phyloP scores from a whole-genome alignment of 2,888 invertebrate species.

The Enchytraeus crypticus region DNA sequence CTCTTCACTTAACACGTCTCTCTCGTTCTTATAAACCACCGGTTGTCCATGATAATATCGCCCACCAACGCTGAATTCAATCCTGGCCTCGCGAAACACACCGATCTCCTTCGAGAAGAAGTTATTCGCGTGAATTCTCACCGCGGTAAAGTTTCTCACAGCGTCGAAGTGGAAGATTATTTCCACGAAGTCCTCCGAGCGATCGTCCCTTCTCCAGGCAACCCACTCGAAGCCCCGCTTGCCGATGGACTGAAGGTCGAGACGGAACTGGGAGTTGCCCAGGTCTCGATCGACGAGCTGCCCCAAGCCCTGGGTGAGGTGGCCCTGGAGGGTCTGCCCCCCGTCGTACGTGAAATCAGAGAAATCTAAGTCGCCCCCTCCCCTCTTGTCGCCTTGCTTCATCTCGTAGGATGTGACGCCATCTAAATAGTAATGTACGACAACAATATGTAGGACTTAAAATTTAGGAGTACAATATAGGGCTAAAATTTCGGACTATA shows the following conservation, averaged over 20 bases:
- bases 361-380: constrained; percentile 65
- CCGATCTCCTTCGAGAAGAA: constrained; percentile 74
- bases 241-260: constrained; percentile 54
- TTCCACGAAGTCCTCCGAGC: constrained; percentile 59
- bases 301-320: constrained; percentile 67
- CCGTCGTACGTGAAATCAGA: constrained; percentile 80
- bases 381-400: constrained; percentile 74
- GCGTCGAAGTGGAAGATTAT: constrained; percentile 77
- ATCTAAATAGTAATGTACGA: constrained; percentile 54
- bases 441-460: too few species aligned
- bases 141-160: constrained; percentile 75
- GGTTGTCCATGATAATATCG: constrained; percentile 68
- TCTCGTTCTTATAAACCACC: constrained; percentile 57
- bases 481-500: too few species aligned
- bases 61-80: constrained; percentile 69
- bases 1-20: constrained; percentile 69
- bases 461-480: too few species aligned
- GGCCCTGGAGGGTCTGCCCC: constrained; percentile 25
- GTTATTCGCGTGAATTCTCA: constrained; percentile 75
- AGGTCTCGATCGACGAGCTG: constrained; percentile 70
- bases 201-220: constrained; percentile 65
- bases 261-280: constrained; percentile 66
- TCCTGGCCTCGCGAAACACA: constrained; percentile 69
- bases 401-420: constrained; percentile 76
- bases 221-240: constrained; percentile 66